Evolutionary conservation across 2,113 vertebrate genomes (phyloP), one percentile per base, ranked within the genome.

Genomic region (Campylorhamphus procurvoides): DNA sequence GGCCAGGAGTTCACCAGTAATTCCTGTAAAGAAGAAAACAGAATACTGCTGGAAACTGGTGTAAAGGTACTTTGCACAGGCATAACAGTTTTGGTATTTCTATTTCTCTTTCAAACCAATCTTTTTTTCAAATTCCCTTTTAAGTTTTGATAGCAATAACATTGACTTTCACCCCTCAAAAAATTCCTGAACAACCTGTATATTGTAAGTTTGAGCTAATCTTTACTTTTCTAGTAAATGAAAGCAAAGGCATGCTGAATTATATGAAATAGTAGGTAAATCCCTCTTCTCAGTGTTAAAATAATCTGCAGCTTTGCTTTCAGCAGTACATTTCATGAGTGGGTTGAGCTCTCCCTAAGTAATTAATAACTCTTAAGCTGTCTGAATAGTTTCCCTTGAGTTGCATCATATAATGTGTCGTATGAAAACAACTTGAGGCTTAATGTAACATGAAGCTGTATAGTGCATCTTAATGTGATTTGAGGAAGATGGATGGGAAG

Each of bases 321-420:
- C 90, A 78, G 76, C 4, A 12, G 52, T 67, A 31, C 56, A 46
- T 90, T 93, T 87, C 93, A 37, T 81, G 93, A 90, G 85, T 88
- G 64, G 64, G 56, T 86, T 91, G 83, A 93, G 72, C 60, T 86
- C 60, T 84, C 72, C 53, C 56, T 25, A 90, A 90, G 93, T 96
- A 93, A 96, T 96, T 97, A 96, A 97, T 96, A 96, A 96, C 85
- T 94, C 95, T 95, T 96, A 97, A 95, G 94, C 95, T 88, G 90
- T 90, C 91, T 93, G 93, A 95, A 97, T 97, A 97, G 87, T 97
- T 97, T 97, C 96, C 96, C 90, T 93, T 86, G 63, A 96, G 83
- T 95, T 96, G 96, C 96, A 96, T 96, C 96, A 93, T 97, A 95
- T 96, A 95, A 96, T 93, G 83, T 96, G 93, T 97, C 92, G 33